Base-by-base conservation (phyloP, 2,113 vertebrate species). In the Heterocephalus glaber region DNA sequence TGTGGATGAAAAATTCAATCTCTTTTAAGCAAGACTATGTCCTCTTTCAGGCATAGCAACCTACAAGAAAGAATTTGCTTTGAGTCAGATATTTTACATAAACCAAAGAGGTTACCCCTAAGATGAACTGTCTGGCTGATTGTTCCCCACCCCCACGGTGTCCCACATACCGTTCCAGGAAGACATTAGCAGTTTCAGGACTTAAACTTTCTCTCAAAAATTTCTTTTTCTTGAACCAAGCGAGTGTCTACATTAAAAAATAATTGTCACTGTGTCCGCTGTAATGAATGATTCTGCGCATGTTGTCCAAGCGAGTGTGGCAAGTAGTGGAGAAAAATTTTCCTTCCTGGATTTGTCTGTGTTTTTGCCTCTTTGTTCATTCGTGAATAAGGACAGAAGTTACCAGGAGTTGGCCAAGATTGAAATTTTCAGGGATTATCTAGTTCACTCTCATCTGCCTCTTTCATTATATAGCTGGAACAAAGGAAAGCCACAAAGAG, bases 11-110 rank as follows among this genome's bases (percentile, higher is more conserved):
- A 94, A 93, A 84, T 65, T 95, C 95, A 96, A 93, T 97, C 96
- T 97, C 74, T 96, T 97, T 97, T 98, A 97, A 98, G 97, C 41
- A 20, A 61, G 84, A 96, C 94, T 97, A 72, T 56, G 70, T 97
- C 95, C 97, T 98, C 97, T 98, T 98, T 98, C 96, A 92, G 97
- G 97, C 97, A 90, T 83, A 94, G 95, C 95, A 98, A 92, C 92
- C 97, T 97, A 95, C 95, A 90, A 90, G 97, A 94, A 95, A 97
- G 95, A 98, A 98, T 94, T 96, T 97, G 95, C 97, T 98, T 98
- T 99, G 98, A 98, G 98, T 98, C 98, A 99, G 95, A 97, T 96
- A 94, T 98, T 98, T 99, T 99, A 98, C 98, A 98, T 98, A 98
- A 98, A 98, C 97, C 98, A 98, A 97, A 98, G 74, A 97, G 98